phyloP scores from a whole-genome alignment of 2,888 invertebrate species.

The Prosopocoilus inquinatus region DNA sequence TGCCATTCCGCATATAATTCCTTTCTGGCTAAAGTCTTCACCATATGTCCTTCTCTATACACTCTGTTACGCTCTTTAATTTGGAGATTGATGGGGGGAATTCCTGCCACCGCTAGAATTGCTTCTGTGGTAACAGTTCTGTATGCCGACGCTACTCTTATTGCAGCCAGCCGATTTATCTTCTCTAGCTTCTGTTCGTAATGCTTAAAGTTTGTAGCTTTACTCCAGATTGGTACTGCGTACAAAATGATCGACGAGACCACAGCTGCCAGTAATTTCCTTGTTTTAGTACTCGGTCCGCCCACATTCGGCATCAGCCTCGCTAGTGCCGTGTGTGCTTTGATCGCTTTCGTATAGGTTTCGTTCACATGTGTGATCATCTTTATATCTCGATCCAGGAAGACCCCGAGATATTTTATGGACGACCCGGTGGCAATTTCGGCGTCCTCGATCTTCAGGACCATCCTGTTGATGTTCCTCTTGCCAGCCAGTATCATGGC shows the following conservation, averaged over 20 bases:
- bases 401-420: not conserved
- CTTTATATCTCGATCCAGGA: not conserved
- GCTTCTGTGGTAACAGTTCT: conserved; percentile 9
- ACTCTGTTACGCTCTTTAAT: conserved; percentile 1
- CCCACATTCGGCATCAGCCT: conserved; percentile 23
- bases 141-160: conserved; percentile 6
- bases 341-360: not conserved
- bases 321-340: not conserved
- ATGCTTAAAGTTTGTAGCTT: not conserved
- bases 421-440: not conserved
- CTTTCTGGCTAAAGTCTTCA: not conserved
- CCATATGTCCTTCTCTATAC: not conserved
- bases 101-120: conserved; percentile 3
- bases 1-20: not conserved
- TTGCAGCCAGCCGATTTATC: conserved; percentile 1
- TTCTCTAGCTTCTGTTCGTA: conserved; percentile 1
- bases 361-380: not conserved
- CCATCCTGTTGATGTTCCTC: not conserved
- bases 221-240: not conserved
- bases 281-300: conserved; percentile 15
- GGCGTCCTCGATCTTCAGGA: not conserved
- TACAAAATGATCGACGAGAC: not conserved
- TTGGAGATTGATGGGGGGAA: conserved; percentile 10
- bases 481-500: not conserved
- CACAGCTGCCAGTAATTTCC: conserved; percentile 11